Base-by-base conservation (phyloP, 2,113 vertebrate genomes). In the Elephantulus edwardii region DNA sequence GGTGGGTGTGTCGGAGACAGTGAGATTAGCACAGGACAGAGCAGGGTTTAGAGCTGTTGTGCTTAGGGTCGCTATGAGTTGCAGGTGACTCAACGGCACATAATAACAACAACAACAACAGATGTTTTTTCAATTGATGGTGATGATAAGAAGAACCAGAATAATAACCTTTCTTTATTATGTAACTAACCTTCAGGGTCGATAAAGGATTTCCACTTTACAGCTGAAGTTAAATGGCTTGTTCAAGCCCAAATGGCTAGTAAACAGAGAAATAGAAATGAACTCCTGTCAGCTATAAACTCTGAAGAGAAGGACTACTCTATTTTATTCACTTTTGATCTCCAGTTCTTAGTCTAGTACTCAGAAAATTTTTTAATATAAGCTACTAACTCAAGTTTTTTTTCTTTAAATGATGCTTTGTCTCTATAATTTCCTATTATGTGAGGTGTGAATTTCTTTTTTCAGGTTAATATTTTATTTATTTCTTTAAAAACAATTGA, bases 381-480 rank as follows among this genome's bases (percentile, higher is more conserved):
- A 5, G 19, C 89, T 91, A 12, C 81, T 85, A 83, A 81, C 6
- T 30, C 44, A 48, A 42, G 1, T 76, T 14, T 60, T 83, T 92
- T n/a, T 54, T 90, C 44, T 94, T 95, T 91, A 82, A 81, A 48
- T 7, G 52, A 46, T 44, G 40, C 56, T 70, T 93, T 70, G 13
- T 87, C 56, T 93, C 80, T 13, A 90, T 72, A 50, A 83, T 72
- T 95, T 88, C 72, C 20, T 77, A 46, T 86, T 80, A 81, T 81
- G 44, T 81, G 14, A 84, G 24, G 7, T 77, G 0, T 86, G 20
- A n/a, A 48, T 76, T 68, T 68, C 74, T 30, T 88, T 35, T 74
- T 71, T 30, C n/a, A n/a, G n/a, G n/a, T n/a, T n/a, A n/a, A n/a
- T n/a, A n/a, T n/a, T n/a, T n/a, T n/a, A n/a, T n/a, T n/a, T n/a